Conservation (phyloP, 1,140 invertebrate species). For the Whitmania pigra region DNA sequence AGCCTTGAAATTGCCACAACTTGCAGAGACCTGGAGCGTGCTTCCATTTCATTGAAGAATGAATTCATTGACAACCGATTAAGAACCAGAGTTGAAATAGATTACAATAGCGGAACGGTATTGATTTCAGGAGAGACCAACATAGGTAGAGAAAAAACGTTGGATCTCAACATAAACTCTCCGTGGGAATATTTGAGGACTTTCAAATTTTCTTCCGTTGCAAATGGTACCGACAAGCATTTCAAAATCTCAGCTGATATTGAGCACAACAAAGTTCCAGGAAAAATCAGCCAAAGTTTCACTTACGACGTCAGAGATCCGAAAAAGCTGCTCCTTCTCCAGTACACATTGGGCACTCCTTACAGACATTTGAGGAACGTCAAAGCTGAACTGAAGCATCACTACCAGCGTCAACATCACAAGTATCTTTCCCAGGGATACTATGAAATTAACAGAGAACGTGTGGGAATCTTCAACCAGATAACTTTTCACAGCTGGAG, state of each 20-base stretch:
- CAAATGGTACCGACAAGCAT: neutral
- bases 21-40: constrained; percentile 9
- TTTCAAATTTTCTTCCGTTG: neutral
- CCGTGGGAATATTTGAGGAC: neutral
- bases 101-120: neutral
- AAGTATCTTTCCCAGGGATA: too few species aligned
- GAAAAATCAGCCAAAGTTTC: neutral
- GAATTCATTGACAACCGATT: neutral
- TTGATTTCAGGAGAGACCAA: constrained; percentile 10
- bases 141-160: constrained; percentile 7
- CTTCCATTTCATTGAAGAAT: constrained; percentile 8
- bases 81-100: neutral
- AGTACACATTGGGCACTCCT: too few species aligned
- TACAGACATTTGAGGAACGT: too few species aligned
- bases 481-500: too few species aligned
- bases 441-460: too few species aligned
- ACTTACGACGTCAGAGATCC: too few species aligned
- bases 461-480: too few species aligned
- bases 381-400: too few species aligned
- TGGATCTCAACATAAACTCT: constrained; percentile 2
- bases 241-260: neutral
- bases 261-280: neutral
- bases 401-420: too few species aligned
- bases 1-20: constrained; percentile 5
- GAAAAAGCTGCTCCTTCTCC: too few species aligned